Evolutionary conservation across 2,888 invertebrate genomes (phyloP), one percentile per base, ranked within the genome.

Genomic region (Dione vanillae): DNA sequence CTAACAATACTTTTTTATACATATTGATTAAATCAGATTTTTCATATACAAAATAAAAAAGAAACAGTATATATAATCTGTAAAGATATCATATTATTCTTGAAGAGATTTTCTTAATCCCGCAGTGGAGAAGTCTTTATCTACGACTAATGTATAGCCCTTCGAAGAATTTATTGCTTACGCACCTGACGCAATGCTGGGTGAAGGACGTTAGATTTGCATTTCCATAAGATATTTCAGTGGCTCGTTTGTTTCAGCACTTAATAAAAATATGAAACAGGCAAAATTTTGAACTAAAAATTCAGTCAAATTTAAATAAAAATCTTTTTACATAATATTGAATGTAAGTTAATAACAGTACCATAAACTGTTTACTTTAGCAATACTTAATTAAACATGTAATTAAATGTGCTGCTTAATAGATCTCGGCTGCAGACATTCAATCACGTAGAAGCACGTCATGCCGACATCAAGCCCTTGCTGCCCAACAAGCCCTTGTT

Each of bases 141-240:
- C 71, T 74, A 37, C 62, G 54, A 67, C 71, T 72, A 73, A 75
- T 69, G 69, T 70, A 72, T 72, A 71, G 67, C 66, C 74, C 65
- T 67, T 72, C 64, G 68, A 72, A 70, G 58, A 74, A 73, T 76
- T 76, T 76, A 76, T 76, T 72, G 61, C 70, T 65, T 43, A 70
- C 74, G 71, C 76, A 74, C 74, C 74, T 74, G 74, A 73, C 69
- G 67, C 70, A 71, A 67, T 67, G 54, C 51, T 47, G 59, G 41
- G n/a, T 37, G 41, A 52, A 43, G 51, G 14, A 40, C 20, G 12
- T 35, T n/a, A 14, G 14, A 41, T 41, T 43, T 43, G 35, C 40
- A 51, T 51, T 62, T 68, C n/a, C 54, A n/a, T 20, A 45, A 68
- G 54, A 54, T 45, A 61, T 45, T 35, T 61, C 45, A 27, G 61